These are phyloP conservation scores for Selenia dentaria DNA, from an alignment of 2,888 invertebrate genomes.

Conservation along the genomic window DNA sequence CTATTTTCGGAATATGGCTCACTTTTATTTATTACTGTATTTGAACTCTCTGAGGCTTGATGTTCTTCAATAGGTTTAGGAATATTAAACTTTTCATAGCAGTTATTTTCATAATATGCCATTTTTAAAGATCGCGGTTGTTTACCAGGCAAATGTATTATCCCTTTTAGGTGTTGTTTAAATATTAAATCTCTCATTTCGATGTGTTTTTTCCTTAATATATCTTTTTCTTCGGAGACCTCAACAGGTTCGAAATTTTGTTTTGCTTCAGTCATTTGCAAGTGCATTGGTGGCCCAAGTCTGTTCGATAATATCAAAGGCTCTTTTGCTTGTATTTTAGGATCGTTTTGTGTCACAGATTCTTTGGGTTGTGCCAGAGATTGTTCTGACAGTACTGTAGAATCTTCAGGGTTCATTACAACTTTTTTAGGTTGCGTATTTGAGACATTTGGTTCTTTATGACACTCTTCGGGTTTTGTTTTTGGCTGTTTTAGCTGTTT, in stretches of 20 bases:
- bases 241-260: not conserved
- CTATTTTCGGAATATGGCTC: not conserved
- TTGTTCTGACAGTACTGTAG: not conserved
- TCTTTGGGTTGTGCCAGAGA: not conserved
- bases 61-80: not conserved
- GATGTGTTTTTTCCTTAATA: not conserved
- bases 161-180: slow-evolving; percentile 5
- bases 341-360: not conserved
- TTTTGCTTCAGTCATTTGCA: not conserved
- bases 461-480: not conserved
- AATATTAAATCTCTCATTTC: slow-evolving; percentile 6
- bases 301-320: not conserved
- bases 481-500: not conserved
- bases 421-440: not conserved
- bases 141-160: slow-evolving; percentile 4
- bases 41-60: not conserved
- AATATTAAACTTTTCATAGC: not conserved
- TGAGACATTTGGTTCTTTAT: not conserved
- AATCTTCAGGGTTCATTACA: not conserved
- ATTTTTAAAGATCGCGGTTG: slow-evolving; percentile 1
- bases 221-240: not conserved
- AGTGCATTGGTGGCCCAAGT: not conserved
- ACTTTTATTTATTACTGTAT: not conserved
- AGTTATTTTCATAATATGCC: not conserved
- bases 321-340: not conserved